Evolutionary conservation across 2,888 invertebrate species (phyloP), one percentile per base, ranked within the genome.

Genomic region (Entomobrya proxima): DNA sequence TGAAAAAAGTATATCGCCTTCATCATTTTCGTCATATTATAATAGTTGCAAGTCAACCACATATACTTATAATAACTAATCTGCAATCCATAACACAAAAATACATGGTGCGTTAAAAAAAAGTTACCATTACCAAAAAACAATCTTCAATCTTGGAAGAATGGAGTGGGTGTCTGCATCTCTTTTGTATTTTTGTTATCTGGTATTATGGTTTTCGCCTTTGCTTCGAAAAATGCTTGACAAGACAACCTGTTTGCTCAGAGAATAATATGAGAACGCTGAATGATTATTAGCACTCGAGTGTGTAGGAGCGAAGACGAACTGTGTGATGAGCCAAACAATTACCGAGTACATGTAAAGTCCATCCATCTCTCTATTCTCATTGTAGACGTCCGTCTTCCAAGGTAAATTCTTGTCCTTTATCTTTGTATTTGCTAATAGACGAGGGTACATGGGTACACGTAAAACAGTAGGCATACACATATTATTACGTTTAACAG

Each of bases 211-310:
- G 69, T 58, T n/a, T 69, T 80, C 40, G 35, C 64, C 55, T 79
- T 21, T 32, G 35, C 67, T 67, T 15, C 35, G 18, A 37, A 52
- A 52, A 52, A 67, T 58, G 30, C 18, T 35, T 79, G 79, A 69
- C 81, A 58, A 67, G 81, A 78, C 81, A 81, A 81, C 81, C 81
- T 81, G 81, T 81, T 81, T 81, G 81, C 81, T 81, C 74, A 74
- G 55, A 18, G n/a, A n/a, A n/a, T n/a, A n/a, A n/a, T n/a, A 18
- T 58, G 58, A 55, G 67, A 24, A 55, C 40, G 21, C 40, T 21
- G 52, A 61, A 61, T 67, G 30, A 47, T 64, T 58, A 37, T 50
- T 35, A 55, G 32, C 52, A 74, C 44, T 74, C 61, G 37, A 40
- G 77, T 75, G 82, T 82, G 75, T 74, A 75, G 64, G 74, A 75